Conservation (phyloP, 30 jellyfish, hydroid and myxozoan genomes). For the Catostylus mosaicus region DNA sequence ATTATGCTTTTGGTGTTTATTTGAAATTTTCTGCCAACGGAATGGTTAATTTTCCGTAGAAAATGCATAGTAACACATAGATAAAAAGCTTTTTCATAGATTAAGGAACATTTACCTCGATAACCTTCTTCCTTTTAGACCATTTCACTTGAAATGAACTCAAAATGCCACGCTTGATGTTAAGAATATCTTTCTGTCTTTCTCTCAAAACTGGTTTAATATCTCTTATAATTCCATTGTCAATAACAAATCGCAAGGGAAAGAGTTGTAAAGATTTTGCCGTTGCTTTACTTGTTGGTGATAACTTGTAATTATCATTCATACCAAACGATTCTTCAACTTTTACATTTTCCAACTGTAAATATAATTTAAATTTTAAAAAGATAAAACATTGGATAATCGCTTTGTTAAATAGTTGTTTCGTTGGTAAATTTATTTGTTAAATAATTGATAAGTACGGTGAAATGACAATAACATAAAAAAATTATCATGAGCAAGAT, state of each 20-base stretch:
- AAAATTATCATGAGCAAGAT: no score
- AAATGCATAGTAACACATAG: no score
- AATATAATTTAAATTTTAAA: neutral
- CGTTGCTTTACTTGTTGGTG: conserved; percentile 16
- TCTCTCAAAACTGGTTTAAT: conserved; percentile 78
- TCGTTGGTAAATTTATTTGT: no score
- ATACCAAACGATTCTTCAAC: conserved; percentile 73
- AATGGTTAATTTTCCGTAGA: no score
- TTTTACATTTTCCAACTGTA: conserved; percentile 47
- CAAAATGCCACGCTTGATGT: conserved; percentile 88
- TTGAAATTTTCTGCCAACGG: no score
- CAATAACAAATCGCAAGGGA: conserved; percentile 70
- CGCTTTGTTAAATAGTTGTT: no score
- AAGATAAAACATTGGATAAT: no score
- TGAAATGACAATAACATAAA: no score
- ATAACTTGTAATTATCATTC: neutral
- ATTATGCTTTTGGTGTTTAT: no score
- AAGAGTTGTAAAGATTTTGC: conserved; percentile 37
- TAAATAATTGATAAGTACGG: no score
- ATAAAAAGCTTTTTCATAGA: no score
- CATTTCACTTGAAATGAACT: conserved; percentile 79
- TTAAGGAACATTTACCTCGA: conserved; percentile 57
- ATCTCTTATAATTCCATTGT: conserved; percentile 63
- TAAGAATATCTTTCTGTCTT: conserved; percentile 75
- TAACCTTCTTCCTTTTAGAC: conserved; percentile 31